Evolutionary conservation across 2,797 vertebrate genomes (phyloP), one percentile per base, ranked within the genome.

Genomic region (Odontamblyopus rebecca): DNA sequence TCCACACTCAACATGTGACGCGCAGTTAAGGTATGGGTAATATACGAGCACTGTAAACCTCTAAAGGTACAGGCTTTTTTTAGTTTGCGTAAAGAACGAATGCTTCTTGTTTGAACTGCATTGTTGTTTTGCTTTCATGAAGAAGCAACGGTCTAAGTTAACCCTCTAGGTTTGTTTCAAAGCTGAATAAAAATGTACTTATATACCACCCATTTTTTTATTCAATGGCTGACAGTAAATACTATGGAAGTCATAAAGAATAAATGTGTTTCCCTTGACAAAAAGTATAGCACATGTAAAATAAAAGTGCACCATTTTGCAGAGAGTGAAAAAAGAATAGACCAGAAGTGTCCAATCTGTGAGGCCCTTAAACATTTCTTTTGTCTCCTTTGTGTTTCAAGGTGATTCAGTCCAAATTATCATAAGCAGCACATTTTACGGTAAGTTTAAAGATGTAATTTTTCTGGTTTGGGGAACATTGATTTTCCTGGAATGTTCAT

Each of bases 1-100:
- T 85, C 76, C 76, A 74, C 88, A 77, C 74, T 74, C 59, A 76
- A 61, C 85, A 83, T 85, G 86, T 82, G 83, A 88, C 72, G 41
- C 38, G 19, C 56, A 16, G 9, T n/a, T 27, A 62, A 64, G 27
- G 50, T 44, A 74, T 7, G 35, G 23, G 54, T 41, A 15, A 82
- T 67, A 57, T 26, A 50, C 26, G 63, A 69, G 76, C n/a, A 75
- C 68, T 23, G 65, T 70, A 62, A 62, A 62, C 30, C 38, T 18
- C 4, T 62, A 2, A 35, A 62, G 61, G 60, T 61, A 16, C 26
- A 35, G 18, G 61, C 6, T 9, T 11, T 8, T 23, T 38, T 38
- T 1, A 18, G 32, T 62, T 62, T 8, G 2, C 16, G 3, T 23
- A 8, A 19, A 11, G 30, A 19, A 3, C 2, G 19, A 12, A 19